These are phyloP conservation scores for Stenopsyche tienmushanensis DNA, from an alignment of 1,140 invertebrate genomes.

Conservation along the genomic window DNA sequence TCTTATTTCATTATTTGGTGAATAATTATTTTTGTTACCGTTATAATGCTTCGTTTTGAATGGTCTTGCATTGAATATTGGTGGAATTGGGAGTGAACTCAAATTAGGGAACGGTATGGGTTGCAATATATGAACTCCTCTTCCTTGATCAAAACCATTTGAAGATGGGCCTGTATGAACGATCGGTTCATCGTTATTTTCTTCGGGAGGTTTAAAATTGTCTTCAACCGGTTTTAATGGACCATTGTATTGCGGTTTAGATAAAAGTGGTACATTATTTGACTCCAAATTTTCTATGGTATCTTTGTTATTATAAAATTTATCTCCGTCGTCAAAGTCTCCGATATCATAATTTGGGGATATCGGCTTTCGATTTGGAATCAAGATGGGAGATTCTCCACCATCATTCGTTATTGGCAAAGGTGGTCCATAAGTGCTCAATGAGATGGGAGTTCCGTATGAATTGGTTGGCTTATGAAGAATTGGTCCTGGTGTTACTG, in stretches of 20 bases:
- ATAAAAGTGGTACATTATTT: constrained; percentile 18
- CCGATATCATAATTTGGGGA: constrained; percentile 2
- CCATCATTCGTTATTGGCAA: constrained; percentile 29
- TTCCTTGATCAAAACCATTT: constrained; percentile 33
- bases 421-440: constrained; percentile 31
- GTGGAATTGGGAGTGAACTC: constrained; percentile 56
- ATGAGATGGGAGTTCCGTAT: constrained; percentile 35
- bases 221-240: not conserved
- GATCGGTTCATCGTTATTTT: not conserved
- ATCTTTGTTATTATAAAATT: constrained; percentile 9
- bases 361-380: constrained; percentile 12
- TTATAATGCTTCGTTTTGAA: constrained; percentile 52
- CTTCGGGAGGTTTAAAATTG: not conserved
- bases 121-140: constrained; percentile 53
- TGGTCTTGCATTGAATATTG: constrained; percentile 59
- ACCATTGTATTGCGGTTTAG: constrained; percentile 7
- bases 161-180: constrained; percentile 19
- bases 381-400: constrained; percentile 9
- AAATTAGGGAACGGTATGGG: constrained; percentile 58
- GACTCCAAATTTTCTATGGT: constrained; percentile 23
- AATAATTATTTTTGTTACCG: not conserved
- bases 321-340: constrained; percentile 12
- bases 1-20: not conserved
- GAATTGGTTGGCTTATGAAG: constrained; percentile 28
- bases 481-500: not conserved